Conservation (phyloP, 2,113 vertebrate species). For the Oreotrochilus melanogaster region DNA sequence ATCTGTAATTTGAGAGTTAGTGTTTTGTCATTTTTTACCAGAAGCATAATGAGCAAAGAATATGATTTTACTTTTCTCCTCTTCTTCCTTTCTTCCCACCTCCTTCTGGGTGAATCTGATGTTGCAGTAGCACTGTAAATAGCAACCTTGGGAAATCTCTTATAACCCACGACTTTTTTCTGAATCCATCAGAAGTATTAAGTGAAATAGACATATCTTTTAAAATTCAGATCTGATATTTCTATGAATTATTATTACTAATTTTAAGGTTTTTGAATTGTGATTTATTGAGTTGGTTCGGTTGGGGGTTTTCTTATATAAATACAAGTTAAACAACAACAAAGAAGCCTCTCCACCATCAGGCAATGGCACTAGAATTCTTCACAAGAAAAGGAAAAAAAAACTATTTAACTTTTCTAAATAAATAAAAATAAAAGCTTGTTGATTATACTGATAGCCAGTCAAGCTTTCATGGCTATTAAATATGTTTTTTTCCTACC, state of each 20-base stretch:
- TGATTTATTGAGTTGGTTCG: not conserved
- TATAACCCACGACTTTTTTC: not conserved
- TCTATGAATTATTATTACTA: not conserved
- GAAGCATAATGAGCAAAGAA: not conserved
- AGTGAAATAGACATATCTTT: not conserved
- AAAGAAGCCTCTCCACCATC: rapidly evolving
- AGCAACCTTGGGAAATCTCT: not conserved
- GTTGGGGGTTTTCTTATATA: not conserved
- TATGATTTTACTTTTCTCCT: not conserved
- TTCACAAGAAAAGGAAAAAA: not conserved
- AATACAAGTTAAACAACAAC: not conserved
- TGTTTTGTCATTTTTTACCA: not conserved
- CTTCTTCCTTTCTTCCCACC: not conserved
- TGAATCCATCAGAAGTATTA: not conserved
- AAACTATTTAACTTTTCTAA: not conserved
- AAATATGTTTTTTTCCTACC: not conserved
- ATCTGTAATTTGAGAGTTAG: not conserved
- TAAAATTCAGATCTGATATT: not conserved
- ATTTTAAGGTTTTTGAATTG: not conserved
- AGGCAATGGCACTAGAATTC: not conserved
- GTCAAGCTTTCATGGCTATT: not conserved
- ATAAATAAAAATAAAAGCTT: not conserved
- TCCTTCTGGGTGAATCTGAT: not conserved
- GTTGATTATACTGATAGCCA: not conserved
- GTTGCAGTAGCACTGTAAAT: not conserved